Evolutionary conservation across 2,113 vertebrate genomes (phyloP).

Genomic region (Tenebrosternarchus preto): DNA sequence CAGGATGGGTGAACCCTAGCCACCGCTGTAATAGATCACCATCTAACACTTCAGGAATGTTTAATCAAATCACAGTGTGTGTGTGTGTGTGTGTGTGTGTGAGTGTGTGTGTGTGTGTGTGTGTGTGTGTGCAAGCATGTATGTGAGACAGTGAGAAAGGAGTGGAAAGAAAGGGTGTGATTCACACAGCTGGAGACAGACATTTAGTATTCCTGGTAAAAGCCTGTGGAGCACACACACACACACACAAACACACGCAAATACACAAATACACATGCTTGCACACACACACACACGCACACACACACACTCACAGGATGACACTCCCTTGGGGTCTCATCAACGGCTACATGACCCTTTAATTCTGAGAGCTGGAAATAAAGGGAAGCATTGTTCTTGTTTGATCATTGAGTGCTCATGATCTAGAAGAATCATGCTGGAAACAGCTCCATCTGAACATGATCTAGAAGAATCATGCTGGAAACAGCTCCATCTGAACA

Average conservation of each 20-base stretch:
- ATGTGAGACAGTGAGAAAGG: too few relatives aligned
- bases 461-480: too few relatives aligned
- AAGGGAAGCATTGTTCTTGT: neutral
- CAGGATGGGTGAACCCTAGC: neutral
- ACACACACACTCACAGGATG: neutral
- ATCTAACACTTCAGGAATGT: conserved; percentile 46
- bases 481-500: too few relatives aligned
- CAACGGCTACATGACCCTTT: conserved; percentile 34
- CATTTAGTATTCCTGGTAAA: conserved; percentile 38
- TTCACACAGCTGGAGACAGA: conserved; percentile 46
- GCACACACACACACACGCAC: neutral
- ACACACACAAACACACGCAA: neutral
- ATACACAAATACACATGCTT: neutral
- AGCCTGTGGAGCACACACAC: conserved; percentile 5
- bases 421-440: too few relatives aligned
- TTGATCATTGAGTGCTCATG: neutral
- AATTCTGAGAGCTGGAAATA: conserved; percentile 23
- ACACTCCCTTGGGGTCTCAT: conserved; percentile 1
- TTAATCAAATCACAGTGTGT: conserved; percentile 41
- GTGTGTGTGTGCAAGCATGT: neutral
- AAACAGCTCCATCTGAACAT: too few relatives aligned
- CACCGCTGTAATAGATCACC: conserved; percentile 39
- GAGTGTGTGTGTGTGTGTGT: neutral
- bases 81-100: neutral
- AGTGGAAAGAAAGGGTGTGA: neutral